A percentile compares a stretch with the other conserved stretches of the same genome.
phyloP scores from a whole-genome alignment of 2,888 invertebrate species.

The Harpalus rubripes region DNA sequence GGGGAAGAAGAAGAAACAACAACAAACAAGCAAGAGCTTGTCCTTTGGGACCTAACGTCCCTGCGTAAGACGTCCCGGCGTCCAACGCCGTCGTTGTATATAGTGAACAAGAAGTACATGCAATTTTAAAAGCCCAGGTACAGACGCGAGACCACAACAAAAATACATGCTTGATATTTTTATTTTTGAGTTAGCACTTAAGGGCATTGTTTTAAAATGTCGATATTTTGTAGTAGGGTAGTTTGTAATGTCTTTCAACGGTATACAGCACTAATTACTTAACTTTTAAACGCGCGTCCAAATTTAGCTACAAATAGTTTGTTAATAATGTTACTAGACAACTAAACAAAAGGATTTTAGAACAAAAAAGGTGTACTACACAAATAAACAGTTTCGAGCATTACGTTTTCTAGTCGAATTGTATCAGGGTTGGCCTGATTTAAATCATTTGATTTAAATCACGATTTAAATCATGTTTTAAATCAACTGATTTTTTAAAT shows the following conservation, averaged over 20 bases:
- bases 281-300: neutral
- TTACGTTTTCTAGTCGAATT: no score
- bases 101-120: constrained; percentile 36
- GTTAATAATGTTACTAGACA: neutral
- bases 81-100: constrained; percentile 32
- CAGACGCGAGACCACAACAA: neutral
- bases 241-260: neutral
- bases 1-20: neutral
- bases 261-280: neutral
- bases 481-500: no score
- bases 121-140: constrained; percentile 43
- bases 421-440: no score
- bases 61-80: neutral
- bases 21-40: constrained; percentile 12
- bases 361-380: no score
- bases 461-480: no score
- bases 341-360: no score
- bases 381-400: no score
- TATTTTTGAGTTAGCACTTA: constrained; percentile 1
- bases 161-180: constrained; percentile 2
- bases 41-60: constrained; percentile 17
- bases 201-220: constrained; percentile 19
- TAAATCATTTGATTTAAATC: no score
- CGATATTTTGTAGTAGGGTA: neutral
- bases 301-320: neutral